Base-by-base conservation (phyloP, 2,797 vertebrate genomes). In the Chloroceryle amazona region DNA sequence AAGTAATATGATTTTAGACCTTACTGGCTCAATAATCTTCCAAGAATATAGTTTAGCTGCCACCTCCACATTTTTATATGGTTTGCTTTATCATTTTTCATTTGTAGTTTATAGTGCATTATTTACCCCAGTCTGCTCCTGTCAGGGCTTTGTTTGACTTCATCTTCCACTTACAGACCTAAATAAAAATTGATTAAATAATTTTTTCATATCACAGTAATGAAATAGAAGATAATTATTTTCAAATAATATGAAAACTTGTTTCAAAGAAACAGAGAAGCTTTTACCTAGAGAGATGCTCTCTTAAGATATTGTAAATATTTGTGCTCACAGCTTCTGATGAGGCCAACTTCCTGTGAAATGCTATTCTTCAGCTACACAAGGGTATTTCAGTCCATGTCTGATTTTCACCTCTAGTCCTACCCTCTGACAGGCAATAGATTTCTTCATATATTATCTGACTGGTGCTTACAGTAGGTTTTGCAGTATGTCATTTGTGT, bases 181-280 rank as follows among this genome's bases (percentile, higher is more conserved):
- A 67, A 57, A 57, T 63, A 91, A 88, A 90, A 73, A 70, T 16
- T 33, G 19, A 5, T 55, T 81, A 89, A 91, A 84, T 72, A 93
- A 35, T n/a, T 55, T 75, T 93, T 94, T 94, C 42, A 42, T 82
- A 91, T 23, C 33, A 58, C 28, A 87, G 67, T 75, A 94, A 92
- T 46, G 19, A 90, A 92, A 96, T 85, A 70, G 35, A 67, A 87
- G 62, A 91, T 83, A 92, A 94, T 89, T 87, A 18, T 85, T 89
- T 87, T 84, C 58, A 89, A 75, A 33, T 58, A 94, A 65, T 90
- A 83, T 17, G 71, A 49, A 44, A 93, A 28, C 51, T 86, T 86
- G 58, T 89, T 90, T 96, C 57, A 89, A 87, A 93, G 74, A 85
- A 86, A 47, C 20, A 86, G 51, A 82, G 18, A 73, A 84, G 28